Evolutionary conservation across 2,888 invertebrate species (phyloP).

Genomic region (Caenorhabditis doughertyi): DNA sequence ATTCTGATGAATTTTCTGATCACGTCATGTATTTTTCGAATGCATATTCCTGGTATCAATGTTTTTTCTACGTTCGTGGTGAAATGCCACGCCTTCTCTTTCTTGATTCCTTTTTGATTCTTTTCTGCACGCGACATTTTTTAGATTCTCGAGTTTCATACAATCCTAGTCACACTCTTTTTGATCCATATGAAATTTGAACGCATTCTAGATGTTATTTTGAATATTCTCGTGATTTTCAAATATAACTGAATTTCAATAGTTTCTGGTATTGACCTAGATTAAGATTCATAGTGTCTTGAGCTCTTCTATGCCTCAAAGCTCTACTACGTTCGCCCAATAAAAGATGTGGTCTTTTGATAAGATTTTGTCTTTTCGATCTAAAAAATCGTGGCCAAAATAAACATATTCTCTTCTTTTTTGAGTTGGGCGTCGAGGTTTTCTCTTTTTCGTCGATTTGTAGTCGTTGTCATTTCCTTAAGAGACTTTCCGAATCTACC

Average conservation of each 20-base stretch:
- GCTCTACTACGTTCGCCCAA: not conserved
- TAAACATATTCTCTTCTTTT: too few relatives aligned
- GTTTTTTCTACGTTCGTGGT: not conserved
- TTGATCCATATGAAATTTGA: slow-evolving; percentile 1
- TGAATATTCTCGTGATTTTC: slow-evolving; percentile 3
- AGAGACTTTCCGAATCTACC: not conserved
- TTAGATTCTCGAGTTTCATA: not conserved
- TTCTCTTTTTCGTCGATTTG: not conserved
- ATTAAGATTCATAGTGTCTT: not conserved
- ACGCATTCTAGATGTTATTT: not conserved
- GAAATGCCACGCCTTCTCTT: not conserved
- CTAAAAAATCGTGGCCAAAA: too few relatives aligned
- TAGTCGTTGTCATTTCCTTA: slow-evolving; percentile 8
- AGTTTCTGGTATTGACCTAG: not conserved
- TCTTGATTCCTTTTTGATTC: not conserved
- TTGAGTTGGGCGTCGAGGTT: too few relatives aligned
- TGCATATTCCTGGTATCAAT: too few relatives aligned
- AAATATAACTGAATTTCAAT: too few relatives aligned
- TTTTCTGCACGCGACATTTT: not conserved
- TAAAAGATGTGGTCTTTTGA: slow-evolving; percentile 3
- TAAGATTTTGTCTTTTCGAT: slow-evolving; percentile 3
- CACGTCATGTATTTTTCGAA: too few relatives aligned
- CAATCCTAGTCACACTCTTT: slow-evolving; percentile 1
- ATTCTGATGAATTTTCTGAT: too few relatives aligned
- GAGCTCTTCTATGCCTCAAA: too few relatives aligned